Percentiles rank a stretch among this genome's conserved stretches.
Evolutionary conservation across 2,888 invertebrate species (phyloP).

Genomic region (Boloria selene): DNA sequence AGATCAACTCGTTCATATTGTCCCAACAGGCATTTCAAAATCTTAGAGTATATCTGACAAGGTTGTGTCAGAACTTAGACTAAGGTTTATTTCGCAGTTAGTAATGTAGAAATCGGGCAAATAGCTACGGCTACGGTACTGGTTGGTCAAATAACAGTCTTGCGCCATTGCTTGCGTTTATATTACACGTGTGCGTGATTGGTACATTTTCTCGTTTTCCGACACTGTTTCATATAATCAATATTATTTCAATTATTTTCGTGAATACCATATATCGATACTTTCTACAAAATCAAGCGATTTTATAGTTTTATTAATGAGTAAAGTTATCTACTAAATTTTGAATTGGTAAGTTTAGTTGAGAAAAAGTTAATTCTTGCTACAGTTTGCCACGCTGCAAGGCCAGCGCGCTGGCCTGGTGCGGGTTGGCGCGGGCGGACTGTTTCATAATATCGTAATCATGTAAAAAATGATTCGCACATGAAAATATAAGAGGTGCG

Average conservation of each 20-base stretch:
- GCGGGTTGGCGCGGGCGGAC: no score
- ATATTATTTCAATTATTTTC: slow-evolving; percentile 21
- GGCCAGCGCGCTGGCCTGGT: no score
- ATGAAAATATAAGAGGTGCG: no score
- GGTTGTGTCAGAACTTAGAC: slow-evolving; percentile 23
- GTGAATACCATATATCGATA: neutral
- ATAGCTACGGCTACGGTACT: slow-evolving; percentile 25
- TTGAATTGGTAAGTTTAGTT: no score
- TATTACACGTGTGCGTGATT: slow-evolving; percentile 20
- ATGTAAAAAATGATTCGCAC: no score
- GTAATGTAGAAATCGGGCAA: slow-evolving; percentile 41
- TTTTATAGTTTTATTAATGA: no score
- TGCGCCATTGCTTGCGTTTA: slow-evolving; percentile 39
- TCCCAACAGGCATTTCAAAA: slow-evolving; percentile 15
- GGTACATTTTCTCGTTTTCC: slow-evolving; percentile 20
- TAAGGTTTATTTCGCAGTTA: slow-evolving; percentile 40
- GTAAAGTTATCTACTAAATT: no score
- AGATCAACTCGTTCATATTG: neutral
- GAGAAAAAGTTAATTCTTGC: no score
- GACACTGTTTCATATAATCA: slow-evolving; percentile 21
- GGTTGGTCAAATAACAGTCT: slow-evolving; percentile 41
- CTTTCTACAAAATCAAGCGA: no score
- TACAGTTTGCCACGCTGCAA: no score
- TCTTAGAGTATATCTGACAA: slow-evolving; percentile 23
- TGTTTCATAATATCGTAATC: no score